A percentile compares a stretch with the other conserved stretches of the same genome.
Conservation (phyloP, 2,888 invertebrate genomes). For the Euclidia mi region DNA sequence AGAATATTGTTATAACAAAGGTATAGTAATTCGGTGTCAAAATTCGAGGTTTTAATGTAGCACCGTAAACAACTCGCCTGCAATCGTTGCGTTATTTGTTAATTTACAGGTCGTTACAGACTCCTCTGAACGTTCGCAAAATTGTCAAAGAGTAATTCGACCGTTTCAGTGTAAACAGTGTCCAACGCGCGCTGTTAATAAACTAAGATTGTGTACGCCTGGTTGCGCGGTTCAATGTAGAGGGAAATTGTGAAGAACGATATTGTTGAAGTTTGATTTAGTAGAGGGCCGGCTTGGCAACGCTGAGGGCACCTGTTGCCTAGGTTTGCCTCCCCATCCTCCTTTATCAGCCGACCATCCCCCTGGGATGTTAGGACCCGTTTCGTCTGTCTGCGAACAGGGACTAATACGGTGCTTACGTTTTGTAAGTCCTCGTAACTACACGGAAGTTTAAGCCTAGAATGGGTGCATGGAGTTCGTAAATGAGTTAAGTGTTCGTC, state of each 20-base stretch:
- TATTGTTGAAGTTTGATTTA: slow-evolving; percentile 53
- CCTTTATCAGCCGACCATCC: slow-evolving; percentile 12
- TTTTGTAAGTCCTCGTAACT: slow-evolving; percentile 60
- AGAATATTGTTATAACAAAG: not conserved
- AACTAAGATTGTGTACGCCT: slow-evolving; percentile 11
- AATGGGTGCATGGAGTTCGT: slow-evolving; percentile 18
- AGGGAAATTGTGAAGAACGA: slow-evolving; percentile 37
- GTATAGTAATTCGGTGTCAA: not conserved
- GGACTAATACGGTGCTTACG: slow-evolving; percentile 67
- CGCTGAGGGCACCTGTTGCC: slow-evolving; percentile 73
- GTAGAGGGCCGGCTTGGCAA: slow-evolving; percentile 57
- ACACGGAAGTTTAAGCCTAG: slow-evolving; percentile 55
- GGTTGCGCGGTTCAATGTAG: slow-evolving; percentile 37
- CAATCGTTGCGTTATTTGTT: slow-evolving; percentile 46
- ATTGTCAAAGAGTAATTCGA: too few relatives aligned
- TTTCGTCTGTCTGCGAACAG: slow-evolving; percentile 54
- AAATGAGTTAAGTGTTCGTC: not conserved
- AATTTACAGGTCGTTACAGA: slow-evolving; percentile 57
- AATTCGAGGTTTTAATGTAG: slow-evolving; percentile 29
- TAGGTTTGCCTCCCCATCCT: slow-evolving; percentile 40
- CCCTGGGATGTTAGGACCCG: slow-evolving; percentile 46
- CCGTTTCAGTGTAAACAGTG: not conserved
- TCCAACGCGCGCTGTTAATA: slow-evolving; percentile 37
- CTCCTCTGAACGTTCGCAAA: slow-evolving; percentile 37
- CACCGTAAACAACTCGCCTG: slow-evolving; percentile 23